Conservation (phyloP, 37 sponge, comb jelly and placozoan genomes). For the Chondrilla cf. caribensis region DNA sequence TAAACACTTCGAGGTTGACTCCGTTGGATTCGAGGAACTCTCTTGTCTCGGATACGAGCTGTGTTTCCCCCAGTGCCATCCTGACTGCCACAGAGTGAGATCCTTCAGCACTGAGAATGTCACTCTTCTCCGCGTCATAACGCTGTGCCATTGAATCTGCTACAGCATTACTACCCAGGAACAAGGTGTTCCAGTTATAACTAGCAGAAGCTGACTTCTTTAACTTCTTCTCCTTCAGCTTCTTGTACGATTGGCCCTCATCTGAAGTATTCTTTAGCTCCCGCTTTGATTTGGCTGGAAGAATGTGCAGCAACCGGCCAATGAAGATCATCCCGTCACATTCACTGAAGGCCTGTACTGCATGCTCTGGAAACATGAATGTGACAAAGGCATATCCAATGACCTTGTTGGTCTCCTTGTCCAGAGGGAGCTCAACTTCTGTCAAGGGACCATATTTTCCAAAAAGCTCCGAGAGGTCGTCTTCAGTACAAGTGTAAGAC, state of each 20-base stretch:
- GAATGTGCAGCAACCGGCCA: conserved; percentile 86
- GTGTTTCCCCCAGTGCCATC: conserved; percentile 94
- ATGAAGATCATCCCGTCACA: conserved; percentile 82
- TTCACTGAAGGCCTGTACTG: conserved; percentile 72
- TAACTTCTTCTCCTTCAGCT: conserved; percentile 70
- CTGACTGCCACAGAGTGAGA: conserved; percentile 74
- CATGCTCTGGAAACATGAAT: conserved; percentile 93
- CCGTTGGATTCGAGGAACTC: conserved; percentile 83
- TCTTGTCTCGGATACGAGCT: conserved; percentile 80
- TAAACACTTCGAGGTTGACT: conserved; percentile 77
- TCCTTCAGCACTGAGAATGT: conserved; percentile 61
- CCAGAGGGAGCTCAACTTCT: conserved; percentile 67
- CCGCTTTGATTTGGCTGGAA: conserved; percentile 63
- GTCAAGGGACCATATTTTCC: conserved; percentile 80
- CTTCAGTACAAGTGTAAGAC: conserved; percentile 78
- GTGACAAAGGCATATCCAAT: conserved; percentile 91
- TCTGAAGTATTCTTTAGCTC: neutral
- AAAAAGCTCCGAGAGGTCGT: conserved; percentile 75
- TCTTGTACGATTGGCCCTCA: conserved; percentile 58
- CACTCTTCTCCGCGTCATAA: conserved; percentile 65
- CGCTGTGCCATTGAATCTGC: conserved; percentile 79
- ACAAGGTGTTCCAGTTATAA: conserved; percentile 94
- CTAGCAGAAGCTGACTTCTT: conserved; percentile 52
- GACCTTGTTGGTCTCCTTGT: conserved; percentile 62
- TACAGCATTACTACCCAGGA: conserved; percentile 90